Evolutionary conservation across 2,797 vertebrate species (phyloP).

Genomic region (Oryzias dopingdopingensis): DNA sequence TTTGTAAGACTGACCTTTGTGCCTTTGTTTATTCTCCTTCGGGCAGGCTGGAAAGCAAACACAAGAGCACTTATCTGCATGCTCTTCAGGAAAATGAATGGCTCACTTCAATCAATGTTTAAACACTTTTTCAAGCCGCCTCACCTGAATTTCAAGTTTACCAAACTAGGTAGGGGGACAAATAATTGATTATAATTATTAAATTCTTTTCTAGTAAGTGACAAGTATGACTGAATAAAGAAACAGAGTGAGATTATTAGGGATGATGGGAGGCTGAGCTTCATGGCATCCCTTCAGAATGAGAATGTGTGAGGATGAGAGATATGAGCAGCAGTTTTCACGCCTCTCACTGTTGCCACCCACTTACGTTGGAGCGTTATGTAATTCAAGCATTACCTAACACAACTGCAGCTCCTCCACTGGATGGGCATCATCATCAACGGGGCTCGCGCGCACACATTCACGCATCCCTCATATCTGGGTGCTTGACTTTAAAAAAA

Average conservation of each 20-base stretch:
- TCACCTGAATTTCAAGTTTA: not conserved
- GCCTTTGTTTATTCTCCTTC: constrained; percentile 50
- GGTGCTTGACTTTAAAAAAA: constrained; percentile 32
- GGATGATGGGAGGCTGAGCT: not conserved
- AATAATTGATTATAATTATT: too few species aligned
- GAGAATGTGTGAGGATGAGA: constrained; percentile 36
- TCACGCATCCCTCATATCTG: constrained; percentile 11
- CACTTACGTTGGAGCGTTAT: constrained; percentile 63
- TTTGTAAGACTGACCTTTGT: constrained; percentile 61
- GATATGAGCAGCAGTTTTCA: constrained; percentile 52
- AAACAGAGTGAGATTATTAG: too few species aligned
- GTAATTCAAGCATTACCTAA: constrained; percentile 69
- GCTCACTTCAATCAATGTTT: constrained; percentile 30
- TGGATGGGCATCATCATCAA: constrained; percentile 13
- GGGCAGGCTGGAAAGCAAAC: constrained; percentile 54
- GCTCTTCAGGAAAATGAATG: constrained; percentile 41
- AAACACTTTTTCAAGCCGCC: constrained; percentile 16
- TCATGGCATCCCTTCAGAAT: constrained; percentile 7
- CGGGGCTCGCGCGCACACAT: not conserved
- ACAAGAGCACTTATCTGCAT: constrained; percentile 46
- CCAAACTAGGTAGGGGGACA: too few species aligned
- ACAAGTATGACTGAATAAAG: too few species aligned
- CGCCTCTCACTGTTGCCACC: constrained; percentile 61
- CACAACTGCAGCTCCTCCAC: constrained; percentile 41
- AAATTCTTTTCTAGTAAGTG: too few species aligned